Percentiles rank a stretch among this genome's conserved stretches.
Conservation (phyloP, 2,797 vertebrate species). For the Falco novaeseelandiae region DNA sequence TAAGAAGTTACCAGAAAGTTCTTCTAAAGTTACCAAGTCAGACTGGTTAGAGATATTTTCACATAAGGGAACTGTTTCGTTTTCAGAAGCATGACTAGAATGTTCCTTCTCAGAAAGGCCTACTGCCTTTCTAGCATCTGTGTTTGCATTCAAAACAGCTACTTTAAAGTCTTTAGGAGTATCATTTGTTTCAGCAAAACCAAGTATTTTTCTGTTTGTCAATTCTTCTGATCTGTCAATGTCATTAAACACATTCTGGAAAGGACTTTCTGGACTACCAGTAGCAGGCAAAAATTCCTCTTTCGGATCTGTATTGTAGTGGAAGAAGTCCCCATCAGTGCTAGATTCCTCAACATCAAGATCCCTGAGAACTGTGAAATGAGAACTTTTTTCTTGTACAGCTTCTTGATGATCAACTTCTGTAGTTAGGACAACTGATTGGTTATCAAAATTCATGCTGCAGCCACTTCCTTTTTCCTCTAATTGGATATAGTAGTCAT, state of each 20-base stretch:
- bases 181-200: conserved; percentile 82
- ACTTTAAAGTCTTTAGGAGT: conserved; percentile 70
- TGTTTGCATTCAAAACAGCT: neutral
- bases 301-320: conserved; percentile 83
- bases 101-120: conserved; percentile 40
- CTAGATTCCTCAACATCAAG: conserved; percentile 88
- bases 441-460: conserved; percentile 77
- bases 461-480: conserved; percentile 89
- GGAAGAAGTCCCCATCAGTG: conserved; percentile 90
- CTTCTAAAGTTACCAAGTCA: conserved; percentile 79
- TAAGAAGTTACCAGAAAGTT: conserved; percentile 87
- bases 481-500: conserved; percentile 93
- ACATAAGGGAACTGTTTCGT: conserved; percentile 66
- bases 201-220: conserved; percentile 74
- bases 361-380: conserved; percentile 82
- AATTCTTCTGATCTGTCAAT: conserved; percentile 80
- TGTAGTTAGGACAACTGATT: conserved; percentile 64
- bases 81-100: conserved; percentile 74
- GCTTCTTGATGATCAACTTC: conserved; percentile 73
- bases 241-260: conserved; percentile 86
- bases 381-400: conserved; percentile 67
- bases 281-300: conserved; percentile 81
- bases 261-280: conserved; percentile 87
- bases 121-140: neutral
- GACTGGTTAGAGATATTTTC: conserved; percentile 65